These are phyloP conservation scores for Pegoplata infirma DNA, from an alignment of 2,888 invertebrate species.

Conservation along the genomic window DNA sequence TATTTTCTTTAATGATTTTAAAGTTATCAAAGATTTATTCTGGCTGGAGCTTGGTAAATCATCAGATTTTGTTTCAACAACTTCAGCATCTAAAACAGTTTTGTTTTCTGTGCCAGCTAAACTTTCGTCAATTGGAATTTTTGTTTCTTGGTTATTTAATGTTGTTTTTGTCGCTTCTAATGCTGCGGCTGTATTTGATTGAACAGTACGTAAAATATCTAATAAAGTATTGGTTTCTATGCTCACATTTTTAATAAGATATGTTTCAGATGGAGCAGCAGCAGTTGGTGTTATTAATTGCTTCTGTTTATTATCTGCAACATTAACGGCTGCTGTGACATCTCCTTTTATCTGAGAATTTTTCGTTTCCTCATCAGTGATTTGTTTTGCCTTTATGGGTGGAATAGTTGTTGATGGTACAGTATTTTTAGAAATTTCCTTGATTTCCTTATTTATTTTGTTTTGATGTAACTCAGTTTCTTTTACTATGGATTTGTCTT, in stretches of 20 bases:
- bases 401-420: neutral
- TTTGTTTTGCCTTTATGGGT: neutral
- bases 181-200: slow-evolving; percentile 62
- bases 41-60: neutral
- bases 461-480: neutral
- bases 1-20: neutral
- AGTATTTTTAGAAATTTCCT: neutral
- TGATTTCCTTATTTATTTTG: neutral
- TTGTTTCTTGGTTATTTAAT: neutral
- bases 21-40: neutral
- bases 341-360: neutral
- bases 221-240: slow-evolving; percentile 65
- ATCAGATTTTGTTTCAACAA: neutral
- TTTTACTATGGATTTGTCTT: neutral
- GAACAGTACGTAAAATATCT: slow-evolving; percentile 64
- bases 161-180: no score
- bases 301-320: neutral
- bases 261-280: slow-evolving; percentile 10
- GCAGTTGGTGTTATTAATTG: neutral
- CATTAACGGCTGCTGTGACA: neutral
- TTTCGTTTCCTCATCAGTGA: neutral
- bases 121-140: neutral
- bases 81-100: neutral
- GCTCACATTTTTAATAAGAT: slow-evolving; percentile 59
- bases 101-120: no score